Evolutionary conservation across 2,113 vertebrate genomes (phyloP).

Genomic region (Sus scrofa): DNA sequence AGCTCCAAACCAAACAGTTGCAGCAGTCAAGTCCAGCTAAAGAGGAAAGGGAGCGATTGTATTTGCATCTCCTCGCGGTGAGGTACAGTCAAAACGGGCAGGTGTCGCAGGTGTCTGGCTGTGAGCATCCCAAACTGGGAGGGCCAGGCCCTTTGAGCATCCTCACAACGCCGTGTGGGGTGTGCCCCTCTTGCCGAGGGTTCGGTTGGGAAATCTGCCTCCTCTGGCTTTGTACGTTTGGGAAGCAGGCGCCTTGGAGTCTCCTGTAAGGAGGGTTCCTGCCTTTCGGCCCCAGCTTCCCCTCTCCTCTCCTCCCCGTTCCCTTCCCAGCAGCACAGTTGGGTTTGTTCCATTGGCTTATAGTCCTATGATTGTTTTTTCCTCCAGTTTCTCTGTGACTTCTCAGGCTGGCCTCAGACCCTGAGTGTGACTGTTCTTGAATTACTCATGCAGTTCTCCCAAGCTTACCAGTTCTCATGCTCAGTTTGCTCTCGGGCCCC

Average conservation of each 20-base stretch:
- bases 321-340: background rate
- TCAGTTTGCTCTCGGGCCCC: background rate
- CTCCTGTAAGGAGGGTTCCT: background rate
- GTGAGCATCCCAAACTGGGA: background rate
- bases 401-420: background rate
- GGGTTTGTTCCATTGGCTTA: background rate
- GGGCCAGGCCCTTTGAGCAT: background rate
- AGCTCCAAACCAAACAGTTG: constrained; percentile 84
- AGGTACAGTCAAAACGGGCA: background rate
- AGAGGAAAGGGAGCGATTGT: constrained; percentile 69
- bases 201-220: background rate
- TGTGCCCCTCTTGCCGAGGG: background rate
- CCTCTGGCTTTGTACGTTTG: background rate
- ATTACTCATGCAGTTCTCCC: background rate
- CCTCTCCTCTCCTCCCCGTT: background rate
- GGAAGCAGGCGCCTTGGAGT: background rate
- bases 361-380: background rate
- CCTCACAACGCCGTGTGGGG: background rate
- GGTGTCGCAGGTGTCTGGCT: background rate
- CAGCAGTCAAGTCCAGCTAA: constrained; percentile 82
- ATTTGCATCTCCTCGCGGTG: background rate
- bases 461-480: background rate
- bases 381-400: background rate
- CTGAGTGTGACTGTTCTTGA: background rate
- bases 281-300: background rate